These are phyloP conservation scores for Drosophila prostipennis DNA, from an alignment of 2,888 invertebrate genomes.

Conservation along the genomic window DNA sequence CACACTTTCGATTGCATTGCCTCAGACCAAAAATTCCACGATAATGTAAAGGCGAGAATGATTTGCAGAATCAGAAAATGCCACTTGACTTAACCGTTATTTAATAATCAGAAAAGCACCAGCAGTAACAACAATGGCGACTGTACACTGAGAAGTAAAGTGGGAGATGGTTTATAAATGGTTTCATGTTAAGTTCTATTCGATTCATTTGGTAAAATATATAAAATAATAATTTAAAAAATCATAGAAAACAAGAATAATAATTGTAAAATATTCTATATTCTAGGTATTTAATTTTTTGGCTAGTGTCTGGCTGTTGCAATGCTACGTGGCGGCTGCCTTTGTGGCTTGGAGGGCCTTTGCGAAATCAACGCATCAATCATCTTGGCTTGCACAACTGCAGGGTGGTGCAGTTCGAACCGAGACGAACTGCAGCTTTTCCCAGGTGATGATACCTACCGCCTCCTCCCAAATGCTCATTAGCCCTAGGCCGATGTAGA, in stretches of 20 bases:
- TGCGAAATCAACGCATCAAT: slow-evolving; percentile 72
- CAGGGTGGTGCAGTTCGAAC: slow-evolving; percentile 22
- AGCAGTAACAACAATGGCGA: slow-evolving; percentile 26
- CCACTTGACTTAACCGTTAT: slow-evolving; percentile 75
- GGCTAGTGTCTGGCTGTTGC: slow-evolving; percentile 24
- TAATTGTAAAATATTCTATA: neutral
- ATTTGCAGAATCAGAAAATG: slow-evolving; percentile 72
- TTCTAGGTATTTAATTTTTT: slow-evolving; percentile 1
- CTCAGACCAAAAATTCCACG: slow-evolving; percentile 48
- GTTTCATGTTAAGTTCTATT: too few relatives aligned
- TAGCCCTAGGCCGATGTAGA: slow-evolving; percentile 29
- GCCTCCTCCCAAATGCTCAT: neutral
- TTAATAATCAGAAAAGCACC: slow-evolving; percentile 70
- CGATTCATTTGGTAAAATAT: too few relatives aligned
- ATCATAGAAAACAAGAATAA: neutral
- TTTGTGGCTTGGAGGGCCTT: slow-evolving; percentile 42
- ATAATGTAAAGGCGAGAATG: slow-evolving; percentile 59
- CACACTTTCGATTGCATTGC: slow-evolving; percentile 56
- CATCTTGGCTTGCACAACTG: slow-evolving; percentile 63
- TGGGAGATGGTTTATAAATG: neutral
- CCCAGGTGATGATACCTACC: neutral
- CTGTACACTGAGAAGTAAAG: neutral
- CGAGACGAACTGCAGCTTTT: slow-evolving; percentile 12
- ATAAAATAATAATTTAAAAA: too few relatives aligned
- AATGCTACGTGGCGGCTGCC: slow-evolving; percentile 37